Percentiles rank a stretch among this genome's conserved stretches.
phyloP scores from a whole-genome alignment of 2,888 invertebrate species.

The Scaptomyza parva region DNA sequence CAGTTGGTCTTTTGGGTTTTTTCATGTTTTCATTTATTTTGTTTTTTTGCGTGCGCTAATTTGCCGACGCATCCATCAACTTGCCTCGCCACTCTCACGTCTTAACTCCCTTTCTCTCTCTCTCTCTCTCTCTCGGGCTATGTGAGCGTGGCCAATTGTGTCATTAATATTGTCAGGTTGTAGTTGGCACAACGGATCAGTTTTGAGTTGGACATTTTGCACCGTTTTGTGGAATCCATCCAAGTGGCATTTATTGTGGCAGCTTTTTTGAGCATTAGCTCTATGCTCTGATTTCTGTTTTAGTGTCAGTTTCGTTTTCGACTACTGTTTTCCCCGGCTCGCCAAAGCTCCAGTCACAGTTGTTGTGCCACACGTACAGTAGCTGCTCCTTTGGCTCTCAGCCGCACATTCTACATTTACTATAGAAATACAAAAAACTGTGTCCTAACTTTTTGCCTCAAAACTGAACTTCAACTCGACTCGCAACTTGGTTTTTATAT shows the following conservation, averaged over 20 bases:
- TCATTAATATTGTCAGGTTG: conserved; percentile 61
- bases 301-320: conserved; percentile 6
- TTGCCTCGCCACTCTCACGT: conserved; percentile 22
- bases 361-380: conserved; percentile 35
- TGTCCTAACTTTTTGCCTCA: conserved; percentile 44
- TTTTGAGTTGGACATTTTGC: conserved; percentile 20
- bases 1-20: conserved; percentile 36
- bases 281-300: conserved; percentile 26
- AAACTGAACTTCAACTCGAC: conserved; percentile 34
- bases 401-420: conserved; percentile 13
- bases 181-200: conserved; percentile 42
- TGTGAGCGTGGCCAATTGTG: conserved; percentile 44
- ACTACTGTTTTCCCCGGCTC: not conserved
- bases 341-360: conserved; percentile 15
- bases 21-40: no score
- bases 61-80: conserved; percentile 78
- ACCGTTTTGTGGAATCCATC: conserved; percentile 40
- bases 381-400: conserved; percentile 33
- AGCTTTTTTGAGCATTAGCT: conserved; percentile 48
- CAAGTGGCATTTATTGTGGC: conserved; percentile 51
- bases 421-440: conserved; percentile 34
- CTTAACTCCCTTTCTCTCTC: no score
- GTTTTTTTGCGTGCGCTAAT: conserved; percentile 66
- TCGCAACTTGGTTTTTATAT: conserved; percentile 47
- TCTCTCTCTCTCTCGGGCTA: not conserved